Evolutionary conservation across 2,888 invertebrate genomes (phyloP), one percentile per base, ranked within the genome.

Genomic region (Galeopsomyia nigrocyanea): DNA sequence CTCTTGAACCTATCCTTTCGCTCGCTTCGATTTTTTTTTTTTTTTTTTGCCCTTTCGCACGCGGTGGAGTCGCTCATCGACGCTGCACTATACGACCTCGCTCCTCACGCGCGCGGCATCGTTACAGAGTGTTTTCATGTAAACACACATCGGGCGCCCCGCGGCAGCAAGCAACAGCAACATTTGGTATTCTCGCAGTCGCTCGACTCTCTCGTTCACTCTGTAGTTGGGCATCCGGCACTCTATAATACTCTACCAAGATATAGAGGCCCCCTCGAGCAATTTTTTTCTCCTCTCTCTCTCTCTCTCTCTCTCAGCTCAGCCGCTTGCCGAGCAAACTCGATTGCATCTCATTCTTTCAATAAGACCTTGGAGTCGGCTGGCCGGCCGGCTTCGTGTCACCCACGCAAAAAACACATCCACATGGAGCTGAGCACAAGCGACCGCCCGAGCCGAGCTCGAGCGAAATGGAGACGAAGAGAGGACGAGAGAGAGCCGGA

Each of bases 161-260:
- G 79, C 13, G 13, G 39, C 39, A 39, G 39, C 39, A 39, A 10
- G 39, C 39, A 39, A 7, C 39, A 39, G 39, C 39, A 39, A 74
- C 79, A 80, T 81, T 85, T 84, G 82, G 82, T 85, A 85, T 85
- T 84, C 85, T 78, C 78, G 26, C 73, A 73, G 81, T 77, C 81
- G 83, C 80, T 39, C 39, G 7, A 85, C 85, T 84, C 85, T 78
- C 78, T 31, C 73, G 73, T 81, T 77, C 81, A 83, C 80, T 22
- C 49, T 46, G 60, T 63, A 65, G 82, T 78, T 81, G 77, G 80
- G 82, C 83, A 85, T 85, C 85, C 85, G 85, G 85, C 82, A 39
- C 39, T 39, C 39, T 39, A 39, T 39, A 39, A 1, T 31, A 77
- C 80, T 80, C 82, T 82, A 78, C 77, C 80, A 61, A 71, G 73